Base-by-base conservation (phyloP, 64 coral and sea anemone species). In the Catalaphyllia jardinei region DNA sequence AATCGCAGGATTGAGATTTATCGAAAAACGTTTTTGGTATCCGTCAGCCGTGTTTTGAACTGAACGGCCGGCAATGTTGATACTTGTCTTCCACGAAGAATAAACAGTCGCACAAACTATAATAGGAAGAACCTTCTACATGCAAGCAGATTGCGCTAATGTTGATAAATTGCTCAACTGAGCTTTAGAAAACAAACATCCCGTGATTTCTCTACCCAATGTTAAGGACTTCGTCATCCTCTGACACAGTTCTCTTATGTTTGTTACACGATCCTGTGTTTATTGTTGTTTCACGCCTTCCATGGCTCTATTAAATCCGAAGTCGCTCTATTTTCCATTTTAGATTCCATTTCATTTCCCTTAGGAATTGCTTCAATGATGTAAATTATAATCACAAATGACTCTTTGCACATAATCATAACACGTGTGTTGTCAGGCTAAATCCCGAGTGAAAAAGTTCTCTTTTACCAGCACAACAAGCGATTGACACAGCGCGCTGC, bases 291-390 rank as follows among this genome's bases (percentile, higher is more conserved):
- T 72, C 17, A 62, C 27, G 60, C 77, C 77, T 79, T n/a, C 29
- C 17, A 31, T 31, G 1, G 27, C 78, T 9, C 15, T 6, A 46
- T 15, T 60, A 79, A 30, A 16, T 60, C 5, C 13, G 5, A 11
- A 19, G 7, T 4, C 2, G 11, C 16, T 8, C 3, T 20, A 50
- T 16, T 27, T 42, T n/a, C 8, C 31, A 84, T 65, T 42, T 69
- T 24, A 52, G 51, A 63, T n/a, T 20, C 8, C 15, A 0, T 67
- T 71, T 71, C 29, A 84, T 84, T 84, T 84, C 81, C 81, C 81
- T 28, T 24, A 69, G 81, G 81, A 84, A 84, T 84, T 46, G 50
- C 28, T 69, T 69, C 63, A 50, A 60, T 60, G 24, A 80, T 31
- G 52, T 61, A 80, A 60, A 80, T 80, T 80, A 6, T 17, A 60